phyloP scores from a whole-genome alignment of 2,113 vertebrate genomes.

The Xenotilapia longispinis region DNA sequence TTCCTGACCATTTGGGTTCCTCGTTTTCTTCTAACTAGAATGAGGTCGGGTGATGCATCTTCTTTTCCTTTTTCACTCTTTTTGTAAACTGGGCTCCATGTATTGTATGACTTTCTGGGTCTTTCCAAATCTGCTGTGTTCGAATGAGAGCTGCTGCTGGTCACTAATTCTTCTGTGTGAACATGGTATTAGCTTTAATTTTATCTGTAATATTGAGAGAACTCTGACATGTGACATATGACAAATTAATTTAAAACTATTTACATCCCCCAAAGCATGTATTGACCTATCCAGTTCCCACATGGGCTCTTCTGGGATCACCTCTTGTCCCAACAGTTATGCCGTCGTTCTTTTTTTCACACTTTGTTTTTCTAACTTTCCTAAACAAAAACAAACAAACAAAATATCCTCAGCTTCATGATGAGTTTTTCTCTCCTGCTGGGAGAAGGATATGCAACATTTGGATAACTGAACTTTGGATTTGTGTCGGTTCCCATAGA shows the following conservation, averaged over 20 bases:
- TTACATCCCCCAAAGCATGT: neutral
- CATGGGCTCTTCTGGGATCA: neutral
- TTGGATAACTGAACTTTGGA: neutral
- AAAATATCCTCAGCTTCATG: neutral
- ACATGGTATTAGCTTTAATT: neutral
- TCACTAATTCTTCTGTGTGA: neutral
- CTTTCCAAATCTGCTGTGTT: neutral
- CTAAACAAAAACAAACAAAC: neutral
- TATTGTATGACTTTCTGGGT: neutral
- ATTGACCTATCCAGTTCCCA: neutral
- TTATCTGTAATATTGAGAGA: neutral
- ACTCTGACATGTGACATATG: neutral
- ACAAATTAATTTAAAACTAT: neutral
- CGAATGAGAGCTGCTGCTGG: neutral
- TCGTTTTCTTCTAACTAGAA: neutral
- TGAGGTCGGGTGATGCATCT: neutral
- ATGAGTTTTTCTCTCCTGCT: neutral
- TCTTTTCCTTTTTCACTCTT: neutral
- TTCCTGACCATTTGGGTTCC: neutral
- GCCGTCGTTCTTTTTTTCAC: rapidly evolving
- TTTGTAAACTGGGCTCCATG: neutral
- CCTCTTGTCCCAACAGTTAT: neutral
- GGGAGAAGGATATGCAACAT: neutral
- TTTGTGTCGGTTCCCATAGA: neutral
- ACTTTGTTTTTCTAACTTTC: neutral